phyloP scores from a whole-genome alignment of 1,140 invertebrate genomes.

The Drosophila tsacasi region DNA sequence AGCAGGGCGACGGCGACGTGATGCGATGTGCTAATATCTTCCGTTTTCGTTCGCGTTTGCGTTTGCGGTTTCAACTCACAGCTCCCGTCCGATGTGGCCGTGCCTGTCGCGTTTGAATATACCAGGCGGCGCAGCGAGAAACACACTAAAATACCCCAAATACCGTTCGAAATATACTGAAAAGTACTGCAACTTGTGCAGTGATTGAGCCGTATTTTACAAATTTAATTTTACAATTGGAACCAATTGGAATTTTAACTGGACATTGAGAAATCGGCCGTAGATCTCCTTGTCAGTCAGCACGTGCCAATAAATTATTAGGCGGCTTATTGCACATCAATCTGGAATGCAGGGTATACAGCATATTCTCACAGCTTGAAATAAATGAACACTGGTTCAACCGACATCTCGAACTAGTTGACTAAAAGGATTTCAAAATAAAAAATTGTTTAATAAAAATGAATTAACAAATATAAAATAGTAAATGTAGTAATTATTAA shows the following conservation, averaged over 20 bases:
- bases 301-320: not conserved
- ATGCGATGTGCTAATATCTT: slow-evolving; percentile 17
- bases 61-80: slow-evolving; percentile 10
- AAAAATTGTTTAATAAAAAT: too few relatives aligned
- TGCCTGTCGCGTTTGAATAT: slow-evolving; percentile 6
- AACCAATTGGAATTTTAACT: not conserved
- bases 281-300: not conserved
- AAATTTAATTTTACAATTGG: not conserved
- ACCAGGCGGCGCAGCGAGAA: not conserved
- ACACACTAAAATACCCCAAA: slow-evolving; percentile 3
- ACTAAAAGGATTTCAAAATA: too few relatives aligned
- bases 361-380: too few relatives aligned
- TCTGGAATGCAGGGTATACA: not conserved
- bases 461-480: too few relatives aligned
- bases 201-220: not conserved
- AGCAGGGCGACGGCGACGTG: slow-evolving; percentile 15
- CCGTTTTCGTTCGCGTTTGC: slow-evolving; percentile 21
- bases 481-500: not conserved
- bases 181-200: not conserved
- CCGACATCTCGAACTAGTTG: too few relatives aligned
- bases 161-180: not conserved
- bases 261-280: not conserved
- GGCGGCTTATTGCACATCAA: not conserved
- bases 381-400: too few relatives aligned
- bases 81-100: slow-evolving; percentile 9